Conservation (phyloP, 2,888 invertebrate genomes). For the Ennomos erosarius region DNA sequence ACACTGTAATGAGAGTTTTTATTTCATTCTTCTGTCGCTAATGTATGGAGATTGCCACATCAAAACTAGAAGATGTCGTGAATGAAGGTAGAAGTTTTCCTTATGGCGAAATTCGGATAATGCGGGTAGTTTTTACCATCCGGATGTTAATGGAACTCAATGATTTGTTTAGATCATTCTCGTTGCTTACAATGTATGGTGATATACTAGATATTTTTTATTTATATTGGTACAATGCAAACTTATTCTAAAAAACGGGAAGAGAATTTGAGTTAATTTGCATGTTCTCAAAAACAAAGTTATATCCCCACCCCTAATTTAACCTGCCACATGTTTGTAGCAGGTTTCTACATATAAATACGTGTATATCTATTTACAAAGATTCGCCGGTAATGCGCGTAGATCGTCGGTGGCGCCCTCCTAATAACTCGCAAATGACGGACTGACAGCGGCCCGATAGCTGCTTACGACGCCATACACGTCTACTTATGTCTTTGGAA, state of each 20-base stretch:
- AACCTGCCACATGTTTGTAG: no score
- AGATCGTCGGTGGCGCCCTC: conserved; percentile 40
- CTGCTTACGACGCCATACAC: conserved; percentile 40
- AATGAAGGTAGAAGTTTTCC: conserved; percentile 26
- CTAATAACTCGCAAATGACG: conserved; percentile 57
- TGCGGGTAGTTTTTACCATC: conserved; percentile 7
- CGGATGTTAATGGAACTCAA: not conserved
- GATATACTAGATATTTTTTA: no score
- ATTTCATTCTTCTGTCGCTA: conserved; percentile 31
- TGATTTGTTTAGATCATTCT: conserved; percentile 3
- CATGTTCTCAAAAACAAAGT: no score
- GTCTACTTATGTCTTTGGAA: conserved; percentile 25
- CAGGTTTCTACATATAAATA: not conserved
- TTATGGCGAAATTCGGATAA: conserved; percentile 7
- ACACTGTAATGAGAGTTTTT: conserved; percentile 37
- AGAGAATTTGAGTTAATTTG: no score
- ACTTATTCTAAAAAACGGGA: no score
- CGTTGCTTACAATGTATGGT: no score
- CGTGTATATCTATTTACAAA: not conserved
- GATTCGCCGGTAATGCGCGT: conserved; percentile 7
- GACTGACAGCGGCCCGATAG: conserved; percentile 55
- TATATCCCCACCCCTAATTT: no score
- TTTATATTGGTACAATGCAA: no score
- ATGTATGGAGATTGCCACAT: conserved; percentile 36
- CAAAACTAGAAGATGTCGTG: conserved; percentile 21